phyloP scores from a whole-genome alignment of 2,113 vertebrate genomes.

The Thymallus thymallus region DNA sequence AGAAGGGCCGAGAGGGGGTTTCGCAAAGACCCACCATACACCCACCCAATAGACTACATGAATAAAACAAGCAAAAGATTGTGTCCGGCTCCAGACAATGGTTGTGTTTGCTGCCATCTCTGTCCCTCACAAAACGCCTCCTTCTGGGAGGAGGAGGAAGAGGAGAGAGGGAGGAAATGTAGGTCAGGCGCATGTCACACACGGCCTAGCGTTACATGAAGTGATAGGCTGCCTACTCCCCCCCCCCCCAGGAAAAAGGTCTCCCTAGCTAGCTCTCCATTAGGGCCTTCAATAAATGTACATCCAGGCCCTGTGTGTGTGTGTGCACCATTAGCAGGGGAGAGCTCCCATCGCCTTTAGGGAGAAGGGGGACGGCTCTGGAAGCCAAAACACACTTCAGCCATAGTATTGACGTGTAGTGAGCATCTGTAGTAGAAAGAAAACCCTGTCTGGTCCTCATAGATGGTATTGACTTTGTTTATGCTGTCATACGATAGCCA shows the following conservation, averaged over 20 bases:
- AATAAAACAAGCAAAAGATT: neutral
- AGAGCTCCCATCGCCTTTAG: constrained; percentile 76
- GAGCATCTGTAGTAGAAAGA: too few relatives aligned
- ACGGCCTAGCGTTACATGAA: constrained; percentile 82
- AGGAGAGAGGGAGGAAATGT: constrained; percentile 71
- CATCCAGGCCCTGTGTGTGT: constrained; percentile 57
- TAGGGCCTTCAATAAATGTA: constrained; percentile 83
- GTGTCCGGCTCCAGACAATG: neutral
- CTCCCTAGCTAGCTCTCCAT: constrained; percentile 80
- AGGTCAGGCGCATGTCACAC: constrained; percentile 91
- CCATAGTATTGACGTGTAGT: too few relatives aligned
- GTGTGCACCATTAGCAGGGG: constrained; percentile 70
- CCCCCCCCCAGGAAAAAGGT: constrained; percentile 79
- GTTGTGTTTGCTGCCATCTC: neutral
- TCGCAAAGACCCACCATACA: too few relatives aligned
- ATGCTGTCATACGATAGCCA: too few relatives aligned
- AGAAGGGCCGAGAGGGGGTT: too few relatives aligned
- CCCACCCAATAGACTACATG: neutral
- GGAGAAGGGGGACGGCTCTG: constrained; percentile 15
- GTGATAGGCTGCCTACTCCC: constrained; percentile 75
- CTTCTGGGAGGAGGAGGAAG: constrained; percentile 70
- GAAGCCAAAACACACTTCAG: too few relatives aligned
- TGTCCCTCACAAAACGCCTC: neutral
- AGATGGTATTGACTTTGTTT: too few relatives aligned
- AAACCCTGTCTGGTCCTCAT: too few relatives aligned